Evolutionary conservation across 2,113 vertebrate species (phyloP).

Genomic region (Oncorhynchus mykiss): DNA sequence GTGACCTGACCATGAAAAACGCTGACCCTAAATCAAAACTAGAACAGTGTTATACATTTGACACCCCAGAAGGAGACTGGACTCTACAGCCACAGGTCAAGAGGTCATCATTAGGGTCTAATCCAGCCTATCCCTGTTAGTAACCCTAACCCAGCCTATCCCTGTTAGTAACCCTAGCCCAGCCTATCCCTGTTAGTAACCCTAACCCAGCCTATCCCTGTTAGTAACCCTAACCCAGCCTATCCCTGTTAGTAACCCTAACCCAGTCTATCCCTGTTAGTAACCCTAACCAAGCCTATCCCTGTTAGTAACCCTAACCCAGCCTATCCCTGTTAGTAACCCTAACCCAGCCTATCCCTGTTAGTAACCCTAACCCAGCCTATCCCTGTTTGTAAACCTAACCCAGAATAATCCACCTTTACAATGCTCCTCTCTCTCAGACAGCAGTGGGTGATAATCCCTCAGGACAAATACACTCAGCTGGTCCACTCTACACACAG

Average conservation of each 20-base stretch:
- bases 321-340: slow-evolving; percentile 27
- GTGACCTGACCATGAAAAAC: too few species aligned
- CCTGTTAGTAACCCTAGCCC: too few species aligned
- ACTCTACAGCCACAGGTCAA: slow-evolving; percentile 60
- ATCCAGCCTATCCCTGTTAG: too few species aligned
- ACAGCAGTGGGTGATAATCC: slow-evolving; percentile 50
- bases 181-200: too few species aligned
- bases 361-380: slow-evolving; percentile 42
- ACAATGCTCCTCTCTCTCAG: slow-evolving; percentile 51
- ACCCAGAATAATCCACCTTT: slow-evolving; percentile 35
- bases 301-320: slow-evolving; percentile 47
- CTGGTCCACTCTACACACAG: not conserved
- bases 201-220: too few species aligned
- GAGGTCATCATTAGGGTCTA: slow-evolving; percentile 33
- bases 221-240: too few species aligned
- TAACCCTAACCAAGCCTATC: slow-evolving; percentile 29
- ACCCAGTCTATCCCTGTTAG: too few species aligned
- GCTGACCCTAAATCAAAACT: too few species aligned
- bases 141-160: too few species aligned
- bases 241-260: too few species aligned
- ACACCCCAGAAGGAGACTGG: slow-evolving; percentile 44
- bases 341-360: slow-evolving; percentile 46
- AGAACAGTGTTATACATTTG: slow-evolving; percentile 35
- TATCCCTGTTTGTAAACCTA: slow-evolving; percentile 6
- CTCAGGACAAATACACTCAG: slow-evolving; percentile 57